Evolutionary conservation across 2,113 vertebrate genomes (phyloP), one percentile per base, ranked within the genome.

Genomic region (Sinosuthora webbiana): DNA sequence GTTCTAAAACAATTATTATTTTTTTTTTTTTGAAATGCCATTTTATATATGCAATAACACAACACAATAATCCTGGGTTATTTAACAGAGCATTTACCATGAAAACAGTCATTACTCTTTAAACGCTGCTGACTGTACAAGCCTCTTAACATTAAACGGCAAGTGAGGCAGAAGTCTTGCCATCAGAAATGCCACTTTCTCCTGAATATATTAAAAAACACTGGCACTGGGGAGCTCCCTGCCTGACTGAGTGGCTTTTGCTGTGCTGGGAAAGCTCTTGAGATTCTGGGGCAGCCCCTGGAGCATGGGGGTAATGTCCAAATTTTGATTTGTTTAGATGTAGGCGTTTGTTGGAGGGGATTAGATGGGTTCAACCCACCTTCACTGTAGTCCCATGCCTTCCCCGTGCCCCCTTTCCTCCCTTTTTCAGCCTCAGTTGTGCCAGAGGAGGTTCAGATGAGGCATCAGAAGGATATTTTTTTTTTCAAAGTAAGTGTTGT

Each of bases 1-100:
- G 97, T 96, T 97, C 91, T 96, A 98, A 97, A 98, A 97, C 98
- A 98, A 98, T 98, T 97, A 98, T 98, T 98, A 97, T 98, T 98
- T 98, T 97, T 98, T 98, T 97, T 98, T 97, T 98, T 97, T 98
- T 96, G 96, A 98, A 98, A 98, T 97, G 97, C 92, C 94, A 93
- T 98, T 98, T 97, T 97, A 97, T 97, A 97, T 97, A 96, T 96
- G 97, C 98, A 98, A 96, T 98, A 98, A 94, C 97, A 96, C 86
- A 98, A 97, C 97, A 97, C 97, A 98, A 97, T 97, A 98, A 98
- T 98, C 97, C 97, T 62, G 96, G 97, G 97, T 98, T 98, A 98
- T 98, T 98, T 98, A 98, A 98, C 97, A 96, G 98, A 98, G 97
- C 97, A 97, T 98, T 98, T 98, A 94, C 97, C 96, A 95, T 98